Base-by-base conservation (phyloP, 2,113 vertebrate genomes). In the Microtus richardsoni region DNA sequence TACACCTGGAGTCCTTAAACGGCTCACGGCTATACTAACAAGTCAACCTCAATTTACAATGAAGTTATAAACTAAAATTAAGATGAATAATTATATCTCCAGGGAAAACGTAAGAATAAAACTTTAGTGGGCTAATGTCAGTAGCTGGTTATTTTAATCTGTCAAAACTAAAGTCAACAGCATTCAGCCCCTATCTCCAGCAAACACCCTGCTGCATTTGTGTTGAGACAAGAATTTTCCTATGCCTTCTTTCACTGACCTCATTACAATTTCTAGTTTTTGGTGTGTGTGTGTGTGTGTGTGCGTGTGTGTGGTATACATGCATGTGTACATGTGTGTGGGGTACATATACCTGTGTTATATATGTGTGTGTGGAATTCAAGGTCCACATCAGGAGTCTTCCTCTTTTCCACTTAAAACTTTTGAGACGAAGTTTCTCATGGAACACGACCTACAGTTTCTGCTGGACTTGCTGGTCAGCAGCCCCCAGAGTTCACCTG, bases 31-130 rank as follows among this genome's bases (percentile, higher is more conserved):
- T 85, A 24, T 73, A 78, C 33, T 82, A 87, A 91, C 21, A 87
- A 88, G 91, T 5, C 78, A 80, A 8, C 41, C 21, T 88, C 54
- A 70, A 89, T 70, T 82, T 88, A 49, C 68, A 89, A 95, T 91
- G 44, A 95, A 86, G 44, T 89, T 91, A 92, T n/a, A 96, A 86
- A 86, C 80, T 66, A 89, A 95, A 96, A 95, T 82, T 86, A 94
- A 91, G 93, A 86, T 36, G 41, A 91, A 19, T 54, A 36, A 95
- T 95, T 96, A 41, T 33, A 84, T 84, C 92, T 92, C n/a, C 77
- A 93, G 82, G 88, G 89, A 89, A 68, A 94, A 91, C 33, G 80
- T 41, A 93, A 84, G 73, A 95, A 89, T 94, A 68, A 91, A 97
- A 91, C 71, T 22, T 89, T 2, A 92, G 64, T 88, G 77, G 85